Evolutionary conservation across 1,140 invertebrate genomes (phyloP).

Genomic region (Drosophila melanogaster): DNA sequence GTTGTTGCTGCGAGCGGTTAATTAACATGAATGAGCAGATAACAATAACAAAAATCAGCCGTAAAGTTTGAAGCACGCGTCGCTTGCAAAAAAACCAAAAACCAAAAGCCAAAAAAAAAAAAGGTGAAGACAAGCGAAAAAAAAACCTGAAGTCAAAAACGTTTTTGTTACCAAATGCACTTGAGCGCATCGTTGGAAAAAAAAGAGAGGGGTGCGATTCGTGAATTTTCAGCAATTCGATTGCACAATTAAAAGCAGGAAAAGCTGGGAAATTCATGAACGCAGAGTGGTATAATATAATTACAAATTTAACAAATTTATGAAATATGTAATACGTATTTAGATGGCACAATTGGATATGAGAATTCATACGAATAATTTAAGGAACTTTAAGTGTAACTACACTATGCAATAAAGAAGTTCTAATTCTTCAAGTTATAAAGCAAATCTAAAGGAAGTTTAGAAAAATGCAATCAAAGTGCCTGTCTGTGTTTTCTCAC

Average conservation of each 20-base stretch:
- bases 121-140: slow-evolving; percentile 1
- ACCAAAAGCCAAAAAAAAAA: no score
- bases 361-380: no score
- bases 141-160: slow-evolving; percentile 23
- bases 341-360: no score
- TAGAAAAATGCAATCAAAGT: no score
- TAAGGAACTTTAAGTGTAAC: no score
- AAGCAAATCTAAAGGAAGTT: no score
- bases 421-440: no score
- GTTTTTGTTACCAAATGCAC: slow-evolving; percentile 30
- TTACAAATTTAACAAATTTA: no score
- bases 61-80: slow-evolving; percentile 31
- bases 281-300: not conserved
- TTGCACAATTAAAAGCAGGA: slow-evolving; percentile 27
- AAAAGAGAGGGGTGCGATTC: slow-evolving; percentile 14
- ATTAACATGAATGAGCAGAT: slow-evolving; percentile 33
- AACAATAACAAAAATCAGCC: slow-evolving; percentile 15
- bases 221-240: slow-evolving; percentile 15
- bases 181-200: slow-evolving; percentile 25
- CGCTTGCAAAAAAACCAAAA: slow-evolving; percentile 7
- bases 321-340: no score
- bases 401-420: no score
- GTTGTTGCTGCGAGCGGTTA: slow-evolving; percentile 17
- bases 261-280: slow-evolving; percentile 10
- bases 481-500: no score